A percentile compares a stretch with the other conserved stretches of the same genome.
Evolutionary conservation across 2,797 vertebrate species (phyloP).

Genomic region (Gadopsis marmoratus): DNA sequence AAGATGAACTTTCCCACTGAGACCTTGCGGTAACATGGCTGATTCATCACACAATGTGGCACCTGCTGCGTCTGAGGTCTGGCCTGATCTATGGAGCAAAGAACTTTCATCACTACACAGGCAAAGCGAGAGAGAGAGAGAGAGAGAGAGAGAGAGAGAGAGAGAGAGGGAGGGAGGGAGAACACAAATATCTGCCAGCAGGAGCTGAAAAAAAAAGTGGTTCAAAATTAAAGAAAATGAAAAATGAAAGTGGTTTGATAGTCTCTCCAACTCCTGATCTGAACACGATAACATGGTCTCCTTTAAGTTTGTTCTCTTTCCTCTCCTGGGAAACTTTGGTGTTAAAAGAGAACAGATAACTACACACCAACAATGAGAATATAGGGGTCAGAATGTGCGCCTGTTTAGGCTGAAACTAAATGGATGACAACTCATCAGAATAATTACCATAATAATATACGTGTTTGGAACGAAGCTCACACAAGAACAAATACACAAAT

Average conservation of each 20-base stretch:
- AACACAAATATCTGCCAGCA: constrained; percentile 20
- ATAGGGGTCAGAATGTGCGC: background rate
- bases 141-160: background rate
- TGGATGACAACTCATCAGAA: background rate
- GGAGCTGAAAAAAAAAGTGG: constrained; percentile 11
- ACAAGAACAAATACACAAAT: background rate
- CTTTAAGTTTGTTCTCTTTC: constrained; percentile 3
- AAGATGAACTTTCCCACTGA: constrained; percentile 60
- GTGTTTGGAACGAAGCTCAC: constrained; percentile 38
- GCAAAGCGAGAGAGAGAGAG: background rate
- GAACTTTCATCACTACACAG: constrained; percentile 50
- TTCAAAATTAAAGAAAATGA: constrained; percentile 39
- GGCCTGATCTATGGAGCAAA: constrained; percentile 47
- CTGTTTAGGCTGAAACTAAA: constrained; percentile 20
- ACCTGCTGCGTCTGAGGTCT: constrained; percentile 57
- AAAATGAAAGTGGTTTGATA: constrained; percentile 51
- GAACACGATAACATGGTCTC: constrained; percentile 12
- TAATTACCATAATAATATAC: background rate
- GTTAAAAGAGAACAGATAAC: background rate
- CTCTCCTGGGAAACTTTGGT: constrained; percentile 1
- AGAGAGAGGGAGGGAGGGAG: background rate
- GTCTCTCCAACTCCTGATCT: constrained; percentile 33
- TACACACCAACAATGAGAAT: background rate
- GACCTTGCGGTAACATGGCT: constrained; percentile 39
- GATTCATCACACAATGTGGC: constrained; percentile 61